Conservation (phyloP, 2,888 invertebrate genomes). For the Elysia crispata region DNA sequence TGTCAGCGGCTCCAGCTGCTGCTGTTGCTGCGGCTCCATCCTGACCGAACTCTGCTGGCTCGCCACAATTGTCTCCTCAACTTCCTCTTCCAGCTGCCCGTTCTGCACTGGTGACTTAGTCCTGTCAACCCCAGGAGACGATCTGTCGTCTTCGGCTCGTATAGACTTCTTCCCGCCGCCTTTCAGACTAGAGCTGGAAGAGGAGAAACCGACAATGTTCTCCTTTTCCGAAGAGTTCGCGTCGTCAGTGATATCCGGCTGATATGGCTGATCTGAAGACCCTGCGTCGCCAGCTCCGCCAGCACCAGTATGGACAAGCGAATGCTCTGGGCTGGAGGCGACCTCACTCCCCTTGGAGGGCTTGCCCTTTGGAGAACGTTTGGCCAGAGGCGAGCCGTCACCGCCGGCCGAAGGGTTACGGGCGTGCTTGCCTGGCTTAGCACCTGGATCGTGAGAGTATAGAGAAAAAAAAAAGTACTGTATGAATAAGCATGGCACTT, state of each 20-base stretch:
- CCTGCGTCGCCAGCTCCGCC: no score
- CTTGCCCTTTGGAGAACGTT: slow-evolving; percentile 61
- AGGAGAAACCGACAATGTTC: background rate
- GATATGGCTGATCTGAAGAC: no score
- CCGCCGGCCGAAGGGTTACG: slow-evolving; percentile 54
- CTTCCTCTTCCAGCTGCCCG: slow-evolving; percentile 15
- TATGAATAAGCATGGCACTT: no score
- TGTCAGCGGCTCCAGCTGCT: slow-evolving; percentile 59
- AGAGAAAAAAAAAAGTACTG: background rate
- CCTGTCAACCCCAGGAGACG: background rate
- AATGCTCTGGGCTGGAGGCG: background rate
- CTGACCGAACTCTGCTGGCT: slow-evolving; percentile 49
- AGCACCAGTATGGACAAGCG: background rate
- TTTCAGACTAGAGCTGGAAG: background rate
- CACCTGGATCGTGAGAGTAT: slow-evolving; percentile 56
- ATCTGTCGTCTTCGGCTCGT: slow-evolving; percentile 23
- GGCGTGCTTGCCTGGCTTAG: slow-evolving; percentile 64
- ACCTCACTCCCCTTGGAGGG: slow-evolving; percentile 46
- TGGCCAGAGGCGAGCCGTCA: slow-evolving; percentile 61
- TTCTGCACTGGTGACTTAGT: background rate
- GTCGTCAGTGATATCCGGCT: no score
- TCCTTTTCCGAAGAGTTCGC: slow-evolving; percentile 30
- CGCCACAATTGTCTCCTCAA: slow-evolving; percentile 18
- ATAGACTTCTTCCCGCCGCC: background rate
- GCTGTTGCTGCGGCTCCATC: slow-evolving; percentile 39